Base-by-base conservation (phyloP, 2,113 vertebrate species). In the Podarcis raffonei region DNA sequence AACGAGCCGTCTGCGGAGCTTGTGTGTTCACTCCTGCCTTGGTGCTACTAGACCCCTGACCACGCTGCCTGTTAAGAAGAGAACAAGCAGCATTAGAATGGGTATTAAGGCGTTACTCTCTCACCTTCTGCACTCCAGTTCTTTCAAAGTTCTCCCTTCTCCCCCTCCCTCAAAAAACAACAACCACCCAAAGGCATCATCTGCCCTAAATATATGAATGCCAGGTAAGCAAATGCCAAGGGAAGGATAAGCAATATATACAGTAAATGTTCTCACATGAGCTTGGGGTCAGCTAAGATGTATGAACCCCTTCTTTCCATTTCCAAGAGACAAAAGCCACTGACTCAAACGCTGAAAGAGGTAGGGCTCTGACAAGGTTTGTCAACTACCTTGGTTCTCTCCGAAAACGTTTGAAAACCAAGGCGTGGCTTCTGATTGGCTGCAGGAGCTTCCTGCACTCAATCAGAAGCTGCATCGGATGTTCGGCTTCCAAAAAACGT, bases 1-100 rank as follows among this genome's bases (percentile, higher is more conserved):
- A 82, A 74, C 0, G 2, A 5, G 87, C 12, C 30, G 18, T 65
- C 0, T 0, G 82, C 6, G 3, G 30, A 66, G 80, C 66, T 76
- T 16, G 0, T 0, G 72, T 16, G 8, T 68, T 42, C 5, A 5
- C 62, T 25, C 23, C 9, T 53, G 30, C 66, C 39, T 0, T 27
- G 53, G 84, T 53, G 32, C 62, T 65, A 37, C n/a, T 25, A 62
- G 87, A 6, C 39, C 11, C 18, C 69, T 92, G 57, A 37, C 20
- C 0, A 0, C 5, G 79, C 15, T 69, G 9, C 79, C 95, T 94
- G 85, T 7, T 8, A 16, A 3, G 32, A 0, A 37, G 4, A 15
- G 42, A 72, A 81, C 42, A 68, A 89, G 25, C 15, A 35, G 30
- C 48, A 53, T 83, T 83, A 75, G 79, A 77, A 77, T 23, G 74